Percentiles rank a stretch among this genome's conserved stretches.
These are phyloP conservation scores for Steinernema scapterisci DNA, from an alignment of 2,888 invertebrate species.

Conservation along the genomic window DNA sequence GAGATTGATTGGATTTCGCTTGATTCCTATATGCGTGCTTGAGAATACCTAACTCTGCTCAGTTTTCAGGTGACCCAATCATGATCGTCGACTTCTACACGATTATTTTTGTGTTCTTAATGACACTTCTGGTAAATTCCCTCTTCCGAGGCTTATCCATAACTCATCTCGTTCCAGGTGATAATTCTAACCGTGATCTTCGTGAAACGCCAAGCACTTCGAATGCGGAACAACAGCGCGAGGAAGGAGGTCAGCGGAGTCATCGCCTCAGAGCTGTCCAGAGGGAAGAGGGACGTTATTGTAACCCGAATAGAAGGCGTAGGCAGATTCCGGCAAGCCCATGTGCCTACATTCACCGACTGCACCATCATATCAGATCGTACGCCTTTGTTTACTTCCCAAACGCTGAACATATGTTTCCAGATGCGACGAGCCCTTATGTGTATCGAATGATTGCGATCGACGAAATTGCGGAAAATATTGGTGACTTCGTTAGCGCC, in stretches of 20 bases:
- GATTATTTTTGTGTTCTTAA: constrained; percentile 44
- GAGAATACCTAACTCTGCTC: no score
- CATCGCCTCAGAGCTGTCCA: constrained; percentile 50
- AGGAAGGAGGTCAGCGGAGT: constrained; percentile 47
- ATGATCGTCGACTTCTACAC: constrained; percentile 37
- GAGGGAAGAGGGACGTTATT: constrained; percentile 41
- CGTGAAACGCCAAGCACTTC: constrained; percentile 55
- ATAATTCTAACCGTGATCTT: constrained; percentile 42
- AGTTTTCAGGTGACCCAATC: no score
- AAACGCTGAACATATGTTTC: no score
- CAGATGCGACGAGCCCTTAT: constrained; percentile 59
- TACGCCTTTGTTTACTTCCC: constrained; percentile 39
- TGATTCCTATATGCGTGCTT: no score
- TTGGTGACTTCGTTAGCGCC: constrained; percentile 45
- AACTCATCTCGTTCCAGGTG: constrained; percentile 37
- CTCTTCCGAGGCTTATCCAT: constrained; percentile 35
- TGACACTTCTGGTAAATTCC: constrained; percentile 44
- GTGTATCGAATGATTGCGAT: constrained; percentile 64
- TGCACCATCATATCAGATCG: constrained; percentile 58
- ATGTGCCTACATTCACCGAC: constrained; percentile 62
- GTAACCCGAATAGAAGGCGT: constrained; percentile 42
- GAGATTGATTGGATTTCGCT: no score
- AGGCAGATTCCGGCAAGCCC: constrained; percentile 41
- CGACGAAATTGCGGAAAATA: constrained; percentile 58
- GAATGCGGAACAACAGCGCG: constrained; percentile 59